phyloP scores from a whole-genome alignment of 2,888 invertebrate species.

The Patella depressa region DNA sequence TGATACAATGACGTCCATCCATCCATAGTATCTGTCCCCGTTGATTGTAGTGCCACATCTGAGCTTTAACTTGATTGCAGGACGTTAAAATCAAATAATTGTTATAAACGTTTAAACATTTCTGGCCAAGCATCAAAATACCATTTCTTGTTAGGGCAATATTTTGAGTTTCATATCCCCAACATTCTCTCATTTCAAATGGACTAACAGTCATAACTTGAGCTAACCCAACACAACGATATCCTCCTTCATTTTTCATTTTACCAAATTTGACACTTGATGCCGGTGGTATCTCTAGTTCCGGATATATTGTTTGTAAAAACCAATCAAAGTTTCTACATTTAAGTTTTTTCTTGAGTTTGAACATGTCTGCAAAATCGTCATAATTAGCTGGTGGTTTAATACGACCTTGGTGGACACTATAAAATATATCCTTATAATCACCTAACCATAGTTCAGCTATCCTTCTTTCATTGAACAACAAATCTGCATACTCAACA shows the following conservation, averaged over 20 bases:
- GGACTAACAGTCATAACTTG: background rate
- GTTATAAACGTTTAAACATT: slow-evolving; percentile 15
- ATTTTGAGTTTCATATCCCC: slow-evolving; percentile 11
- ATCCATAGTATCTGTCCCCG: slow-evolving; percentile 16
- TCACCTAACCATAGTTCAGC: slow-evolving; percentile 23
- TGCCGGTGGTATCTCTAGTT: slow-evolving; percentile 12
- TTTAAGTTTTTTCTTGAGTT: slow-evolving; percentile 9
- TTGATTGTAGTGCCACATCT: slow-evolving; percentile 6
- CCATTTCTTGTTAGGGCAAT: slow-evolving; percentile 18
- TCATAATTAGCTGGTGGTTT: slow-evolving; percentile 7
- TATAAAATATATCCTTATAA: slow-evolving; percentile 23
- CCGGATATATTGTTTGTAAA: slow-evolving; percentile 21
- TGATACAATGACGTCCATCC: slow-evolving; percentile 17
- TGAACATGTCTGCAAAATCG: slow-evolving; percentile 11
- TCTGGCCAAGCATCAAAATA: slow-evolving; percentile 7
- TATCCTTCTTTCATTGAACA: slow-evolving; percentile 22
- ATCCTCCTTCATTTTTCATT: slow-evolving; percentile 15
- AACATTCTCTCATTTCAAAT: slow-evolving; percentile 15
- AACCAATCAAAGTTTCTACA: slow-evolving; percentile 24
- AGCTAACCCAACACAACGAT: slow-evolving; percentile 15
- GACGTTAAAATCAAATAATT: slow-evolving; percentile 16
- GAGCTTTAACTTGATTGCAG: slow-evolving; percentile 11
- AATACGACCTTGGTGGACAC: slow-evolving; percentile 18
- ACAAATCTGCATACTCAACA: slow-evolving; percentile 22
- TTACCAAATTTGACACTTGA: slow-evolving; percentile 20